These are phyloP conservation scores for Cardiocondyla obscurior DNA, from an alignment of 1,140 invertebrate genomes.

Conservation along the genomic window DNA sequence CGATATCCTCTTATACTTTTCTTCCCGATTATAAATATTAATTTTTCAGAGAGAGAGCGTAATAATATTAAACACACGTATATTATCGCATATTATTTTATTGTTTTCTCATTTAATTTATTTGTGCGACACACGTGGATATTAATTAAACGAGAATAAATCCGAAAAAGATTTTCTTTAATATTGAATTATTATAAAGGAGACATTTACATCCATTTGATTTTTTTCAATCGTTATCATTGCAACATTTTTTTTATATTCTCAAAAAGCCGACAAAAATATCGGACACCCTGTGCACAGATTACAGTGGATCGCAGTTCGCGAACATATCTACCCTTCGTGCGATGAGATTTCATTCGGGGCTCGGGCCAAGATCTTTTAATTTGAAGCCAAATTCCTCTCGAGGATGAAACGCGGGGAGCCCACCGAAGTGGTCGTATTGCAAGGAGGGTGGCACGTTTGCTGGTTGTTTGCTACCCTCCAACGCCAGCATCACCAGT, in stretches of 20 bases:
- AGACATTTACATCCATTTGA: background rate
- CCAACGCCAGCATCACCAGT: conserved; percentile 36
- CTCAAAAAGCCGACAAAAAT: background rate
- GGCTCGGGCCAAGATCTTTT: conserved; percentile 81
- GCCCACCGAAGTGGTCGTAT: conserved; percentile 72
- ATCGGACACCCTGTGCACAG: conserved; percentile 64
- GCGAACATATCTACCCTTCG: conserved; percentile 70
- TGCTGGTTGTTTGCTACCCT: conserved; percentile 70
- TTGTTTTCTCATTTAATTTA: background rate
- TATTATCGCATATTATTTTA: background rate
- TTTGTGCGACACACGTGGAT: background rate
- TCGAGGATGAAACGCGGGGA: conserved; percentile 81
- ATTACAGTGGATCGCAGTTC: conserved; percentile 69
- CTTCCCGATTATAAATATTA: background rate
- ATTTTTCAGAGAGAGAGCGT: background rate
- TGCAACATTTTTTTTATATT: background rate
- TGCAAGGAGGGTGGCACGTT: conserved; percentile 70
- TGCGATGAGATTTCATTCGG: conserved; percentile 75
- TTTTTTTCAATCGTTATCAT: too few relatives aligned
- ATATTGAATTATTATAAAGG: background rate
- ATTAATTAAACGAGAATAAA: background rate
- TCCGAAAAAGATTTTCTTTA: background rate
- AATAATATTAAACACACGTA: background rate
- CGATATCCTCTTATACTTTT: conserved; percentile 1
- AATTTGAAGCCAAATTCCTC: conserved; percentile 84